Evolutionary conservation across 2,888 invertebrate genomes (phyloP).

Genomic region (Harpalus rufipes): DNA sequence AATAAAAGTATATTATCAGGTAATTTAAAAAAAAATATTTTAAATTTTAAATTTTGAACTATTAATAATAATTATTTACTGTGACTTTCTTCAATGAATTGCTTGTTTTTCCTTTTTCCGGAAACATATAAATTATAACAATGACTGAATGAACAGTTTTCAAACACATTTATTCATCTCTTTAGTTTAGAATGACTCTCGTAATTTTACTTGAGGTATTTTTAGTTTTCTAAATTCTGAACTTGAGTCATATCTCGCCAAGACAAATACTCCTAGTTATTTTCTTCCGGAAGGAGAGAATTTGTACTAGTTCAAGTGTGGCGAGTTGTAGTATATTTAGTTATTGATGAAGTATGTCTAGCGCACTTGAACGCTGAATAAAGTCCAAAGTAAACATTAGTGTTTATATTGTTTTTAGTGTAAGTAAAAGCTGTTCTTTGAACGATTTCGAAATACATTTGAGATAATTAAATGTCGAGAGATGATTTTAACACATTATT

Average conservation of each 20-base stretch:
- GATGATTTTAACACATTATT: background rate
- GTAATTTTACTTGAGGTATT: background rate
- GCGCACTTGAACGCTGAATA: background rate
- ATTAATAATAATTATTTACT: too few relatives aligned
- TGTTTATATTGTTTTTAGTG: conserved; percentile 23
- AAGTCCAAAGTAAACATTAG: conserved; percentile 21
- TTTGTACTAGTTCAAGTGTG: background rate
- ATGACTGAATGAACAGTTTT: too few relatives aligned
- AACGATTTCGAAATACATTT: background rate
- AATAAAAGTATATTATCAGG: too few relatives aligned
- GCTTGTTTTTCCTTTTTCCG: too few relatives aligned
- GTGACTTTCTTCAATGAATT: too few relatives aligned
- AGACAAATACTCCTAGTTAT: conserved; percentile 20
- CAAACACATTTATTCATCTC: too few relatives aligned
- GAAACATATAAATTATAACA: too few relatives aligned
- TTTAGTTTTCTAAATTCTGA: conserved; percentile 42
- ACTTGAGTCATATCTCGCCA: conserved; percentile 29
- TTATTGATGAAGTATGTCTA: conserved; percentile 26
- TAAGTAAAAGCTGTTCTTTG: background rate
- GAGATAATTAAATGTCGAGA: background rate
- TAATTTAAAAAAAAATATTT: too few relatives aligned
- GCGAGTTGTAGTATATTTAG: conserved; percentile 16
- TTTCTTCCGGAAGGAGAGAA: conserved; percentile 10
- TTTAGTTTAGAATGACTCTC: too few relatives aligned
- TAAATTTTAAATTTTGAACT: too few relatives aligned